A percentile compares a stretch with the other conserved stretches of the same genome.
phyloP scores from a whole-genome alignment of 2,888 invertebrate genomes.

The Pyralis farinalis region DNA sequence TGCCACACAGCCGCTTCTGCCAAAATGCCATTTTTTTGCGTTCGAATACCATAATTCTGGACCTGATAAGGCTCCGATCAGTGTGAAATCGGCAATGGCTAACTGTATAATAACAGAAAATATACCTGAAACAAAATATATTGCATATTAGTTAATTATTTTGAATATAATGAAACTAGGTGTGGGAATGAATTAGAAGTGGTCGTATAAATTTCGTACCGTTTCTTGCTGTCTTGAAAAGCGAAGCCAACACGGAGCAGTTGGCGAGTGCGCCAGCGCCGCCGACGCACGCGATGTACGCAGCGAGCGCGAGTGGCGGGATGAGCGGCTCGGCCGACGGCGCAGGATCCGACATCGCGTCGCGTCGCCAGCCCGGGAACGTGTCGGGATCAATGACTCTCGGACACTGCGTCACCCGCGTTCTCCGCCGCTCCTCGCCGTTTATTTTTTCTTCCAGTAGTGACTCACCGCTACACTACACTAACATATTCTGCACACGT shows the following conservation, averaged over 20 bases:
- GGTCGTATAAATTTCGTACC: constrained; percentile 44
- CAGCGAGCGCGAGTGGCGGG: constrained; percentile 58
- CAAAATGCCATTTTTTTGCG: constrained; percentile 73
- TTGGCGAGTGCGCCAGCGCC: constrained; percentile 68
- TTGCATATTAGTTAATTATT: too few species aligned
- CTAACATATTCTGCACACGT: constrained; percentile 57
- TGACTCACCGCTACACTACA: constrained; percentile 54
- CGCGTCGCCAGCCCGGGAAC: constrained; percentile 64
- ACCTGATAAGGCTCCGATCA: constrained; percentile 61
- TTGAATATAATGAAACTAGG: too few species aligned
- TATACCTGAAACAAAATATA: constrained; percentile 61
- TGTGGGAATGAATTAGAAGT: too few species aligned
- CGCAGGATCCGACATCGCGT: constrained; percentile 49
- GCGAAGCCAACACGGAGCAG: constrained; percentile 61
- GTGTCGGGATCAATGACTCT: constrained; percentile 76
- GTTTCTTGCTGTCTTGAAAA: constrained; percentile 66
- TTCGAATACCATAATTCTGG: constrained; percentile 78
- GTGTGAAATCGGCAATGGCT: constrained; percentile 68
- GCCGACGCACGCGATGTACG: constrained; percentile 56
- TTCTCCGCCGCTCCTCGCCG: constrained; percentile 57
- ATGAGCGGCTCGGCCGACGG: constrained; percentile 43
- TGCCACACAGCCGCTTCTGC: constrained; percentile 67
- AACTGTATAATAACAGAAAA: constrained; percentile 76
- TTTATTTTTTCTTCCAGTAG: constrained; percentile 62
- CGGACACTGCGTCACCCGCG: constrained; percentile 60